Evolutionary conservation across 2,113 vertebrate species (phyloP).

Genomic region (Archilochus colubris): DNA sequence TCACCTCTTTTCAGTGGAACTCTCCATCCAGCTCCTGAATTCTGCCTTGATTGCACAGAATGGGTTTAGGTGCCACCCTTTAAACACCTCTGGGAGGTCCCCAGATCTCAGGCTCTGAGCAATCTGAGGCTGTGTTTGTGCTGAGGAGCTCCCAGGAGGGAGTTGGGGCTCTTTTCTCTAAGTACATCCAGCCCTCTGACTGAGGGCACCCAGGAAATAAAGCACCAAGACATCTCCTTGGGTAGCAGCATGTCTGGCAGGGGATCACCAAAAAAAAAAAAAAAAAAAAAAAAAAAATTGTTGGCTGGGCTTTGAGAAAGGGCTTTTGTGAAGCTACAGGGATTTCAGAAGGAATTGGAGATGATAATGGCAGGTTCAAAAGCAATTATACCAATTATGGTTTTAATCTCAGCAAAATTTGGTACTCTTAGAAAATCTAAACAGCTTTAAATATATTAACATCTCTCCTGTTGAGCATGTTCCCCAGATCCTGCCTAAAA

Average conservation of each 20-base stretch:
- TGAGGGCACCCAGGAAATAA: neutral
- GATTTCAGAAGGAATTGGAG: slow-evolving; percentile 39
- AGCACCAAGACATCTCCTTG: neutral
- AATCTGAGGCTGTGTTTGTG: neutral
- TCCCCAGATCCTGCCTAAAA: neutral
- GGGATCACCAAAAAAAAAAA: neutral
- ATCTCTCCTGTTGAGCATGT: neutral
- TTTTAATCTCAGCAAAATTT: slow-evolving; percentile 62
- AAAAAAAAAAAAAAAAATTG: neutral
- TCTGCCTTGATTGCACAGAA: neutral
- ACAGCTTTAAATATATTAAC: slow-evolving; percentile 37
- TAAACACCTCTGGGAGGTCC: neutral
- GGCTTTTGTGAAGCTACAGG: slow-evolving; percentile 44
- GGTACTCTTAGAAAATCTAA: slow-evolving; percentile 50
- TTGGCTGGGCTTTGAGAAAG: slow-evolving; percentile 12
- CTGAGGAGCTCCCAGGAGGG: neutral
- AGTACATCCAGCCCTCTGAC: neutral
- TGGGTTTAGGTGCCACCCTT: neutral
- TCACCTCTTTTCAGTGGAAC: neutral
- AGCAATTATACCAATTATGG: slow-evolving; percentile 66
- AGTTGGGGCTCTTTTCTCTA: neutral
- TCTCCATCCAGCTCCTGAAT: slow-evolving; percentile 6
- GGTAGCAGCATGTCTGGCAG: neutral
- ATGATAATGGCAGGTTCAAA: slow-evolving; percentile 60
- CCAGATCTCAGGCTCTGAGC: no score